Percentiles rank a stretch among this genome's conserved stretches.
Evolutionary conservation across 2,888 invertebrate genomes (phyloP).

Genomic region (Theodoxus fluviatilis): DNA sequence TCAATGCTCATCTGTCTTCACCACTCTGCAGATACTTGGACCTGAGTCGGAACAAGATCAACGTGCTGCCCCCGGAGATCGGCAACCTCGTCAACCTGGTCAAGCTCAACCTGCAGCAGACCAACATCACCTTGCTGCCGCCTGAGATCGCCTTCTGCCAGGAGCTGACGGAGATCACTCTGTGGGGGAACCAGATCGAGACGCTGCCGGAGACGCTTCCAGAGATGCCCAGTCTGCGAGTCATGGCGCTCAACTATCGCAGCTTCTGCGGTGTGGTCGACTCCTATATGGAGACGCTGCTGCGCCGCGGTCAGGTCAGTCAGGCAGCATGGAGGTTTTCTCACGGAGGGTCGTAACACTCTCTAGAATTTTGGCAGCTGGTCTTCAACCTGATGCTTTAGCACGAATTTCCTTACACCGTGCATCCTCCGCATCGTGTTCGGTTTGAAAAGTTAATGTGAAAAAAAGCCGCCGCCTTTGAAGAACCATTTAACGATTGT

Average conservation of each 20-base stretch:
- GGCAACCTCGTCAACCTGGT: constrained; percentile 57
- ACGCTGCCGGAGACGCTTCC: constrained; percentile 63
- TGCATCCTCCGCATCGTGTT: too few relatives aligned
- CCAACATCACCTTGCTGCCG: constrained; percentile 62
- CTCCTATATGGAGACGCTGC: constrained; percentile 61
- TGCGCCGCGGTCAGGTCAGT: constrained; percentile 60
- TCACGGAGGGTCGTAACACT: too few relatives aligned
- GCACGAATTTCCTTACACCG: too few relatives aligned
- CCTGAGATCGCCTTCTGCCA: constrained; percentile 66
- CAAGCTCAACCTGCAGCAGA: constrained; percentile 62
- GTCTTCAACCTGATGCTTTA: too few relatives aligned
- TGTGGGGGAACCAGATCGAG: constrained; percentile 65
- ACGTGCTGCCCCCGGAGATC: constrained; percentile 55
- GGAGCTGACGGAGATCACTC: constrained; percentile 59
- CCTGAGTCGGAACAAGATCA: constrained; percentile 42
- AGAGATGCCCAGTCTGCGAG: constrained; percentile 59
- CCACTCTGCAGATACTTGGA: too few relatives aligned
- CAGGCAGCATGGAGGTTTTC: too few relatives aligned
- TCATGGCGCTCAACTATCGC: constrained; percentile 59
- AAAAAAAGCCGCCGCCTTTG: too few relatives aligned
- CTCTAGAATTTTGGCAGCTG: too few relatives aligned
- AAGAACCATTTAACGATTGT: too few relatives aligned
- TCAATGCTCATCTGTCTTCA: too few relatives aligned
- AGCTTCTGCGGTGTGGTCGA: constrained; percentile 60
- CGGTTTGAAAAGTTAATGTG: too few relatives aligned